A percentile compares a stretch with the other conserved stretches of the same genome.
phyloP scores from a whole-genome alignment of 1,140 invertebrate species.

The Drosophila tristis region DNA sequence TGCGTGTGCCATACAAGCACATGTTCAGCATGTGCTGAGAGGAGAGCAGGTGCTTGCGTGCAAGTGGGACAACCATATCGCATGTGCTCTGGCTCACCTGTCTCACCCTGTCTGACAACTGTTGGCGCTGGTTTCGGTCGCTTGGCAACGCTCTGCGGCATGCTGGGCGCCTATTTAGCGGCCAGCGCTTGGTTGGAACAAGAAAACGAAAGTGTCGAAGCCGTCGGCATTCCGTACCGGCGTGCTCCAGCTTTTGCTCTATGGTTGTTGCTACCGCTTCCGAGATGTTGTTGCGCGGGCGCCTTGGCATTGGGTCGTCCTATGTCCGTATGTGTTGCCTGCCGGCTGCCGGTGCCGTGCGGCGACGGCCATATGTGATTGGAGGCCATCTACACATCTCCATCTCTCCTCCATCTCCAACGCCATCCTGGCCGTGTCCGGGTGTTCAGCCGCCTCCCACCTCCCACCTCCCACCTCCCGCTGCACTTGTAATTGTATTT shows the following conservation, averaged over 20 bases:
- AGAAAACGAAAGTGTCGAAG: conserved; percentile 84
- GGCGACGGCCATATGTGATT: conserved; percentile 62
- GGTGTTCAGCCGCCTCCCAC: conserved; percentile 9
- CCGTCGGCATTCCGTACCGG: conserved; percentile 10
- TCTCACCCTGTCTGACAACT: conserved; percentile 1
- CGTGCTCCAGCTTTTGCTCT: not conserved
- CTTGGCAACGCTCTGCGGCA: conserved; percentile 21
- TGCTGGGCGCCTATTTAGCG: conserved; percentile 79
- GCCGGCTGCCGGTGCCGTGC: conserved; percentile 44
- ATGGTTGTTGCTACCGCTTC: conserved; percentile 11
- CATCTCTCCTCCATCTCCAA: too few species aligned
- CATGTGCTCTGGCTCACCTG: conserved; percentile 1
- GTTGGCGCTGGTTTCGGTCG: conserved; percentile 10
- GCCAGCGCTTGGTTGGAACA: conserved; percentile 84
- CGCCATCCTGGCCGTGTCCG: conserved; percentile 39
- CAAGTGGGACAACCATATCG: conserved; percentile 32
- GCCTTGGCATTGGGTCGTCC: conserved; percentile 43
- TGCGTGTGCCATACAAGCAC: not conserved
- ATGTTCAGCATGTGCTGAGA: not conserved
- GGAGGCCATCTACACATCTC: conserved; percentile 6
- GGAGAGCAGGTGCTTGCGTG: not conserved
- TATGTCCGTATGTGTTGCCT: conserved; percentile 18
- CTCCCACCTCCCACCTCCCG: too few species aligned
- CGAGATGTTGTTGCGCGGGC: conserved; percentile 1
- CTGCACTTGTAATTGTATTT: not conserved